These are phyloP conservation scores for Lepidocyrtinus sp. DNA, from an alignment of 2,888 invertebrate species.

Conservation along the genomic window DNA sequence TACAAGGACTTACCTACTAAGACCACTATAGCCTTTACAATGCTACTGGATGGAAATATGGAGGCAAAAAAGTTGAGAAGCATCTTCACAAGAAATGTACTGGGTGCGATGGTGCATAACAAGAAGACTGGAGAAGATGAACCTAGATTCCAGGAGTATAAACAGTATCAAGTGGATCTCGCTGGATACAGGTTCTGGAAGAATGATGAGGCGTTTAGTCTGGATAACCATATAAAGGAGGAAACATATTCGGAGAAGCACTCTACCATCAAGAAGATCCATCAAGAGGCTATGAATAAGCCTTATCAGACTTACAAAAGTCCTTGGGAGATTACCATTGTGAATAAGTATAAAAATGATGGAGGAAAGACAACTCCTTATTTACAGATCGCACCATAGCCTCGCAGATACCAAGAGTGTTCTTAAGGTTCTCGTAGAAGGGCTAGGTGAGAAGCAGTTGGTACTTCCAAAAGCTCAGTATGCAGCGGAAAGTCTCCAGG, in stretches of 20 bases:
- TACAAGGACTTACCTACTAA: neutral
- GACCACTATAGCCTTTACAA: conserved; percentile 24
- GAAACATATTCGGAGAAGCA: neutral
- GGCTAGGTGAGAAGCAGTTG: neutral
- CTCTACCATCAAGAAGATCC: neutral
- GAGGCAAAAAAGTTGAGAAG: neutral
- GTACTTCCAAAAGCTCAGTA: conserved; percentile 14
- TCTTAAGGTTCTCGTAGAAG: conserved; percentile 26
- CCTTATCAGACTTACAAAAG: neutral
- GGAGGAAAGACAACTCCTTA: neutral
- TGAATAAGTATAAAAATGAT: conserved; percentile 3
- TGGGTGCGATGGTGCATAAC: neutral
- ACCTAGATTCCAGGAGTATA: conserved; percentile 7
- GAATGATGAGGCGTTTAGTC: neutral
- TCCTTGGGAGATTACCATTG: conserved; percentile 27
- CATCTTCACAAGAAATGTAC: conserved; percentile 12
- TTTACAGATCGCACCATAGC: neutral
- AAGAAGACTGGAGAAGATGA: neutral
- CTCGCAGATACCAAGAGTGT: conserved; percentile 22
- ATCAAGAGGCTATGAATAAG: neutral
- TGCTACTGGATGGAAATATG: conserved; percentile 25
- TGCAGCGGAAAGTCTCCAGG: neutral
- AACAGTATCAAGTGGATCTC: conserved; percentile 16
- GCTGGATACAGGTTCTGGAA: conserved; percentile 22
- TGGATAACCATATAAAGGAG: conserved; percentile 25